Conservation (phyloP, 2,888 invertebrate genomes). For the Agrochola macilenta region DNA sequence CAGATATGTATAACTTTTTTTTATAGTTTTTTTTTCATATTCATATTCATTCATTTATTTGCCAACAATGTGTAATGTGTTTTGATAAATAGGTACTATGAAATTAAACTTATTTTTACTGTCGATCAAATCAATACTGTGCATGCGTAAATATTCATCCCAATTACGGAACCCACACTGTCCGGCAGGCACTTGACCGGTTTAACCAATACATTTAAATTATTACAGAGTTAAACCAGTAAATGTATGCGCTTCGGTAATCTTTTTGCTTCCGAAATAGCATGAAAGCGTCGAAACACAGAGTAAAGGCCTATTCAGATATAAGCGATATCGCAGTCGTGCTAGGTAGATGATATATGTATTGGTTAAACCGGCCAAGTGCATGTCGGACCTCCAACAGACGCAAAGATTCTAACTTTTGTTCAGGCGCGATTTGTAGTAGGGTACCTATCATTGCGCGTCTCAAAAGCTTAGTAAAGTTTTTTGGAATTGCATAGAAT, state of each 20-base stretch:
- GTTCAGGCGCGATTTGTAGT: neutral
- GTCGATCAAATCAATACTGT: neutral
- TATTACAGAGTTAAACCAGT: neutral
- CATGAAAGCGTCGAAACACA: neutral
- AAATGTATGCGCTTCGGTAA: neutral
- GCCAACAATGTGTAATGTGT: no score
- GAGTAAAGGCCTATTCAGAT: no score
- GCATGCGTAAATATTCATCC: neutral
- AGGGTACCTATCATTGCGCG: neutral
- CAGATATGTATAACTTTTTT: no score
- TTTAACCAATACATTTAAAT: neutral
- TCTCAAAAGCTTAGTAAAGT: neutral
- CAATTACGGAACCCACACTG: neutral
- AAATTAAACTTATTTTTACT: neutral
- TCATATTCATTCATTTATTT: no score
- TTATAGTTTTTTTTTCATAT: no score
- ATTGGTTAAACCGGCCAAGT: no score
- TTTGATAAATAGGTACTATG: neutral
- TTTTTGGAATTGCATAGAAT: no score
- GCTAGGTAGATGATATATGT: no score
- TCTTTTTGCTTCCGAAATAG: neutral
- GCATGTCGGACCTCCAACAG: neutral
- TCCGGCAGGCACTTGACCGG: neutral
- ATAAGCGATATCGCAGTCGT: no score
- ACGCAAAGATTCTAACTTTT: neutral